A percentile compares a stretch with the other conserved stretches of the same genome.
Evolutionary conservation across 2,888 invertebrate genomes (phyloP).

Genomic region (Thymelicus sylvestris): DNA sequence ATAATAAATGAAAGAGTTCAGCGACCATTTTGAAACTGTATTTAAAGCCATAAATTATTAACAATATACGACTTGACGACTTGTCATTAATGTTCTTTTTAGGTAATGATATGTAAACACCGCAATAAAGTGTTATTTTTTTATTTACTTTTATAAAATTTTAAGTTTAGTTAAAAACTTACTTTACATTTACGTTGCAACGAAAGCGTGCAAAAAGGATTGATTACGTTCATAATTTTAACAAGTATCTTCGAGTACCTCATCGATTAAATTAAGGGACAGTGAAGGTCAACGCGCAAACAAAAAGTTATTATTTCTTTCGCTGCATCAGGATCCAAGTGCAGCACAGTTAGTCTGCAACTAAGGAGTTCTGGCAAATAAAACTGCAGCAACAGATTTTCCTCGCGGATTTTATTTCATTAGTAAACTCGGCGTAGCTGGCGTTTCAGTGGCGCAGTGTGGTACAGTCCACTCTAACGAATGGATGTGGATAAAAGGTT

Average conservation of each 20-base stretch:
- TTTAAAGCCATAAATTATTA: too few relatives aligned
- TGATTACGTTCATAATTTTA: not conserved
- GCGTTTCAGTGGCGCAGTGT: not conserved
- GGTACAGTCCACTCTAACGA: not conserved
- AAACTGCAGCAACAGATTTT: constrained; percentile 22
- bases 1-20: constrained; percentile 24
- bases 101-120: too few relatives aligned
- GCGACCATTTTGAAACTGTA: constrained; percentile 14
- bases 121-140: too few relatives aligned
- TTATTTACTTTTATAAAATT: too few relatives aligned
- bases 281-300: not conserved
- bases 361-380: constrained; percentile 16
- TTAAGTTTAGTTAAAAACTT: too few relatives aligned
- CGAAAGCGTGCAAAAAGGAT: too few relatives aligned
- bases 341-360: not conserved
- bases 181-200: too few relatives aligned
- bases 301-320: not conserved
- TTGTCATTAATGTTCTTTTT: not conserved
- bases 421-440: constrained; percentile 5
- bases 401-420: constrained; percentile 19
- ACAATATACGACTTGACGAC: not conserved
- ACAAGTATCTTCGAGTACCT: not conserved
- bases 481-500: constrained; percentile 8
- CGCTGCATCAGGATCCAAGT: not conserved
- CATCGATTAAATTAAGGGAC: not conserved